Conservation (phyloP, 2,113 vertebrate species). For the Coregonus clupeaformis region DNA sequence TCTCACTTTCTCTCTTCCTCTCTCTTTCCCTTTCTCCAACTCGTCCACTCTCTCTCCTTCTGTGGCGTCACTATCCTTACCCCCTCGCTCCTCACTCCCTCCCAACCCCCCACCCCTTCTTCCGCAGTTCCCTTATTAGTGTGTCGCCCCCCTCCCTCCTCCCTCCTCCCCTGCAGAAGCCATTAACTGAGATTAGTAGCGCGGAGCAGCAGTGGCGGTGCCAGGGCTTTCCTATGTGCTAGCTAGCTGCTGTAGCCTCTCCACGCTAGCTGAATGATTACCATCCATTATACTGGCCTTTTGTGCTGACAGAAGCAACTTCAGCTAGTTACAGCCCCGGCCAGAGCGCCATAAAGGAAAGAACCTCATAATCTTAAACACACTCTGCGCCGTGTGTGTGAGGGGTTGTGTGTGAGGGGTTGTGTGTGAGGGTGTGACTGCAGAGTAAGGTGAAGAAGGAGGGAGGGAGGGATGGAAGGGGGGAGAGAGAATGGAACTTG, state of each 20-base stretch:
- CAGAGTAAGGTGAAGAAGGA: neutral
- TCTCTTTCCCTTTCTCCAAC: too few relatives aligned
- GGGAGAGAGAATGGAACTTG: too few relatives aligned
- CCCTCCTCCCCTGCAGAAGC: constrained; percentile 59
- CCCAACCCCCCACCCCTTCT: neutral
- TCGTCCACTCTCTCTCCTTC: neutral
- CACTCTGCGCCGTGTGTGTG: constrained; percentile 49
- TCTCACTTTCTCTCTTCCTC: too few relatives aligned
- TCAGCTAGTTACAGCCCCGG: constrained; percentile 50
- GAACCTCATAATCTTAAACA: constrained; percentile 72
- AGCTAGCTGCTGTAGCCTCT: constrained; percentile 46
- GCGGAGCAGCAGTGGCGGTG: constrained; percentile 28
- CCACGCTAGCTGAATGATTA: constrained; percentile 81
- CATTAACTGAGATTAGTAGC: constrained; percentile 90
- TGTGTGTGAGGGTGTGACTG: constrained; percentile 13
- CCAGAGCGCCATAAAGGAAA: constrained; percentile 7
- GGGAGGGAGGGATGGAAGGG: too few relatives aligned
- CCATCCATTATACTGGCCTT: constrained; percentile 78
- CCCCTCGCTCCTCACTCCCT: too few relatives aligned
- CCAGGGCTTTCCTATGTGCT: constrained; percentile 38
- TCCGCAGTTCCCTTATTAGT: neutral
- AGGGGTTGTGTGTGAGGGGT: constrained; percentile 36
- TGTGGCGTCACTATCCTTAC: neutral
- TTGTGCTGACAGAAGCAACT: constrained; percentile 84
- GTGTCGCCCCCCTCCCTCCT: too few relatives aligned